Evolutionary conservation across 2,113 vertebrate species (phyloP), one percentile per base, ranked within the genome.

Genomic region (Amblyopsis rosae): DNA sequence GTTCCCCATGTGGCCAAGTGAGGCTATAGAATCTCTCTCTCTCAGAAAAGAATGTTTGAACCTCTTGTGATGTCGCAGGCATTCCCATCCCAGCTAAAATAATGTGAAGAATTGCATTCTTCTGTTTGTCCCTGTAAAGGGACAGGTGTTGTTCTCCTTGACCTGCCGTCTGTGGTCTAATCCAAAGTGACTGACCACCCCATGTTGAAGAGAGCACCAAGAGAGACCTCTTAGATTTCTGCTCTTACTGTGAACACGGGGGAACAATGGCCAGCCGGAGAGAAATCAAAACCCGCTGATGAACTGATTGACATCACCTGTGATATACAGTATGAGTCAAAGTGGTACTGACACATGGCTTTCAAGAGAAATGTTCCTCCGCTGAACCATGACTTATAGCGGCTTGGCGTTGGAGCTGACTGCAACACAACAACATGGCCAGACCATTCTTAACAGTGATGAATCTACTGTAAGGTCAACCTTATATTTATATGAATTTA

Each of bases 121-220:
- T 67, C 66, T 78, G 66, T 55, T 32, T 76, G 63, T 74, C 69
- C 77, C 76, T 76, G 70, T 74, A 61, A 77, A 84, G 45, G 69
- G 80, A 81, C 77, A 76, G 70, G 77, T 79, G 85, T 79, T 88
- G 76, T 92, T 90, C 84, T 85, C 79, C 86, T 85, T 91, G 89
- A 88, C 87, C 86, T 87, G 82, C 79, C 87, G 89, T 88, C 87
- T 84, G 81, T 89, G 84, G 70, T 88, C 82, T 91, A 90, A 91
- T 89, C 83, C 75, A 78, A 86, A 91, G 81, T 89, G 90, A 90
- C 88, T 88, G 89, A 88, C 82, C 85, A 84, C 85, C 81, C 85
- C 77, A 65, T 79, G 79, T 89, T 81, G 86, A 77, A 80, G 73
- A 78, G 73, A 89, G 82, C 81, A 69, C 69, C 48, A 62, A 79